Evolutionary conservation across 2,888 invertebrate species (phyloP).

Genomic region (Drosophila dives): DNA sequence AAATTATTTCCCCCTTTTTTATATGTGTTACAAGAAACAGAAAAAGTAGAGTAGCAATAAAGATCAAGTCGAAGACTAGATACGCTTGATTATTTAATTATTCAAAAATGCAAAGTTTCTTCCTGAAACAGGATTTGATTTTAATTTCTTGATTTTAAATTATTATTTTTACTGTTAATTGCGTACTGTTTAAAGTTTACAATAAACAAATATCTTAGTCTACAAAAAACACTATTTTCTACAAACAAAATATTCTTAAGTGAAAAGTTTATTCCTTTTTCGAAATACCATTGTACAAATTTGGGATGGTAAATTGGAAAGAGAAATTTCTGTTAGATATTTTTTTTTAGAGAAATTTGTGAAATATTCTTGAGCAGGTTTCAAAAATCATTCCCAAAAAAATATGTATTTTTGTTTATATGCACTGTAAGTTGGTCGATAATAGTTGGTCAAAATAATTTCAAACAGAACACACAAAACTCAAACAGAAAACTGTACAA

Average conservation of each 20-base stretch:
- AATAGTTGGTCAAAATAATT: background rate
- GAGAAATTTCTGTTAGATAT: background rate
- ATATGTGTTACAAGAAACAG: background rate
- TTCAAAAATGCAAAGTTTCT: background rate
- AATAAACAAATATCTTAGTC: background rate
- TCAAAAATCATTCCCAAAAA: background rate
- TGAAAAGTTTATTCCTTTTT: background rate
- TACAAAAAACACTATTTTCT: too few species aligned
- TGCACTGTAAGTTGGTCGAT: background rate
- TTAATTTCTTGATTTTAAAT: background rate
- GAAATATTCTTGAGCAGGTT: background rate
- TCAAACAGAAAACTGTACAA: background rate
- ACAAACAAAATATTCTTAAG: background rate
- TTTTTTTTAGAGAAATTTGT: background rate
- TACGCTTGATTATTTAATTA: slow-evolving; percentile 16
- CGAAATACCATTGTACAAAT: background rate
- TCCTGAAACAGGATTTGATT: background rate
- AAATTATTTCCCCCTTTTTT: background rate
- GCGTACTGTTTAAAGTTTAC: too few species aligned
- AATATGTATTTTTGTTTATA: background rate
- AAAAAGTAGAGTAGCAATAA: background rate
- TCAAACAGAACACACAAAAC: background rate
- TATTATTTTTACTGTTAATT: background rate
- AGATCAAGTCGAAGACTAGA: slow-evolving; percentile 25
- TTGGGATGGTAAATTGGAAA: background rate